Evolutionary conservation across 2,888 invertebrate genomes (phyloP).

Genomic region (Eilema depressum): DNA sequence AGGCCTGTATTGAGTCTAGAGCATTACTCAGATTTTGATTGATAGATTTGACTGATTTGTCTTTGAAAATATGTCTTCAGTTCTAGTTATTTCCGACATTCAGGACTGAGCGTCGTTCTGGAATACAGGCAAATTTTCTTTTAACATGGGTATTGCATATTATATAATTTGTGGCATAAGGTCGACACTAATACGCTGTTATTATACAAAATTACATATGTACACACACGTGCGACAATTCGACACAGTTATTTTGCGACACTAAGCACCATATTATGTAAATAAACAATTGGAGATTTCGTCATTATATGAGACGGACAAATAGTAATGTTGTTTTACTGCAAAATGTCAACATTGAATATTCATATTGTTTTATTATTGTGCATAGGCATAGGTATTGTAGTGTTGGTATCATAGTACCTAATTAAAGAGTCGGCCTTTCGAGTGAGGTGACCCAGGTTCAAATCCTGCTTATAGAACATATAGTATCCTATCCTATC

Average conservation of each 20-base stretch:
- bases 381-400: too few relatives aligned
- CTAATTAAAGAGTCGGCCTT: background rate
- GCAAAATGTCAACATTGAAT: background rate
- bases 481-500: too few relatives aligned
- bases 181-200: background rate
- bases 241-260: constrained; percentile 39
- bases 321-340: background rate
- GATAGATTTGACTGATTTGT: too few relatives aligned
- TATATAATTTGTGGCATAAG: background rate
- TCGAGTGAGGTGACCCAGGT: too few relatives aligned
- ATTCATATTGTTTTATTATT: background rate
- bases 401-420: too few relatives aligned
- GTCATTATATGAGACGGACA: constrained; percentile 1
- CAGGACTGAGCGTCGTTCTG: too few relatives aligned
- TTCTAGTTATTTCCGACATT: too few relatives aligned
- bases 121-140: background rate
- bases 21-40: too few relatives aligned
- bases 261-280: constrained; percentile 22
- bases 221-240: constrained; percentile 32
- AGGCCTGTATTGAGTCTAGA: too few relatives aligned
- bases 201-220: constrained; percentile 25
- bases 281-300: constrained; percentile 12
- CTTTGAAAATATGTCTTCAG: too few relatives aligned
- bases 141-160: background rate
- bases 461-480: too few relatives aligned